These are phyloP conservation scores for Scomber japonicus DNA, from an alignment of 2,113 vertebrate species.

Conservation along the genomic window DNA sequence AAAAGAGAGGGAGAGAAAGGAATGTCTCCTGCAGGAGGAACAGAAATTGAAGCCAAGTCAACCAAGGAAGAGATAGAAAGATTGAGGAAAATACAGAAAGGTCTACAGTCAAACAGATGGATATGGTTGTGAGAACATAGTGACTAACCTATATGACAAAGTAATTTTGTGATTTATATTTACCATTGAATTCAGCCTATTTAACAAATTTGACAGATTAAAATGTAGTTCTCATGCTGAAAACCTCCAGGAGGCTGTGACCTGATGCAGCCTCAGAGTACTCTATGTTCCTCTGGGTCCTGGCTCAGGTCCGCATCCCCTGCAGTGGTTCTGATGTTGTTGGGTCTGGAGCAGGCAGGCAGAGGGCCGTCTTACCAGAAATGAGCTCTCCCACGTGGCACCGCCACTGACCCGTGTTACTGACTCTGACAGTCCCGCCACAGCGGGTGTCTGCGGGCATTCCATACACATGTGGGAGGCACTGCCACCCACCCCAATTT, in stretches of 20 bases:
- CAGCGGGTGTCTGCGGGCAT: slow-evolving; percentile 79
- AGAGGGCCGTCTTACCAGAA: slow-evolving; percentile 66
- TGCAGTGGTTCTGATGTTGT: slow-evolving; percentile 72
- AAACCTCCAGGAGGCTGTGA: slow-evolving; percentile 50
- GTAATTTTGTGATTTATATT: slow-evolving; percentile 17
- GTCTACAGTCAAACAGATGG: not conserved
- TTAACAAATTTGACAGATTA: slow-evolving; percentile 43
- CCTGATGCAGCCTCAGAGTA: slow-evolving; percentile 51
- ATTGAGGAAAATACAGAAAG: slow-evolving; percentile 4
- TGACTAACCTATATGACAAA: not conserved
- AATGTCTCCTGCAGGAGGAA: slow-evolving; percentile 93
- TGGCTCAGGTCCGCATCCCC: slow-evolving; percentile 68
- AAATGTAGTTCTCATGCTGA: slow-evolving; percentile 36
- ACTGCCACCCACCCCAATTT: slow-evolving; percentile 83
- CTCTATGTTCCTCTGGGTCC: slow-evolving; percentile 61
- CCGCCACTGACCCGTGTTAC: slow-evolving; percentile 85
- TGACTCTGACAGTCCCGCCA: slow-evolving; percentile 84
- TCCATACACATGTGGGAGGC: slow-evolving; percentile 84
- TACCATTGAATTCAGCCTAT: slow-evolving; percentile 40
- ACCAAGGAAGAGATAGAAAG: slow-evolving; percentile 9
- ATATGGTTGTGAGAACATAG: not conserved
- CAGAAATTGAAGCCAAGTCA: slow-evolving; percentile 86
- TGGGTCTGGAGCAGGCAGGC: slow-evolving; percentile 69
- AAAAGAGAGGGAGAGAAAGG: slow-evolving; percentile 68
- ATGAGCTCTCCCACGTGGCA: slow-evolving; percentile 81